Conservation (phyloP, 2,888 invertebrate species). For the Stramonita haemastoma region DNA sequence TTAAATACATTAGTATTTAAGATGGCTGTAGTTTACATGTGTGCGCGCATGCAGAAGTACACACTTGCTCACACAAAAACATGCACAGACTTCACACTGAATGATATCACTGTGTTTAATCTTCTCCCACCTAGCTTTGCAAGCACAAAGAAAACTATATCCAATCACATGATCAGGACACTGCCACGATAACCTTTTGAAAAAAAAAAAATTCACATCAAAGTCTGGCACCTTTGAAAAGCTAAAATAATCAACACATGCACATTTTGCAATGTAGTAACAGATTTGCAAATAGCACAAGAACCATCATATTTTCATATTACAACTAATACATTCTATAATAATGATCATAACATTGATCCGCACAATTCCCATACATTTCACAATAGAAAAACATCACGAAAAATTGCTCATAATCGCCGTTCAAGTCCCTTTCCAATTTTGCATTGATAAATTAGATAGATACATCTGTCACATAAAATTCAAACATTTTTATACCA, state of each 20-base stretch:
- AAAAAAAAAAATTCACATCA: neutral
- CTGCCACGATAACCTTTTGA: neutral
- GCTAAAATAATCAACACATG: neutral
- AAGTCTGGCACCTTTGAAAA: neutral
- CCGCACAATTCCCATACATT: too few species aligned
- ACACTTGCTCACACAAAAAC: neutral
- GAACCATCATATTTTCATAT: neutral
- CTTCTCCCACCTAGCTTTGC: neutral
- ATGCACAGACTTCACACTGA: neutral
- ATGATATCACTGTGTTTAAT: constrained; percentile 6
- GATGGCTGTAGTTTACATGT: too few species aligned
- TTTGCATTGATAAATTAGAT: constrained; percentile 3
- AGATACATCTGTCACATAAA: neutral
- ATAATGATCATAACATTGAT: neutral
- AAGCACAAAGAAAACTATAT: neutral
- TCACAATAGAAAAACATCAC: neutral
- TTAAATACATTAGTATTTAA: neutral
- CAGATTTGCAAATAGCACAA: neutral
- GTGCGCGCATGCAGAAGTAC: neutral
- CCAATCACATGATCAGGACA: neutral
- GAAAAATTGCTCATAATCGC: neutral
- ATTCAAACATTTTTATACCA: too few species aligned
- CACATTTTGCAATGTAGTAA: neutral
- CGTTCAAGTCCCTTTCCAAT: too few species aligned
- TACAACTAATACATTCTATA: neutral